These are phyloP conservation scores for Hormaphis cornu DNA, from an alignment of 1,140 invertebrate species.

Conservation along the genomic window DNA sequence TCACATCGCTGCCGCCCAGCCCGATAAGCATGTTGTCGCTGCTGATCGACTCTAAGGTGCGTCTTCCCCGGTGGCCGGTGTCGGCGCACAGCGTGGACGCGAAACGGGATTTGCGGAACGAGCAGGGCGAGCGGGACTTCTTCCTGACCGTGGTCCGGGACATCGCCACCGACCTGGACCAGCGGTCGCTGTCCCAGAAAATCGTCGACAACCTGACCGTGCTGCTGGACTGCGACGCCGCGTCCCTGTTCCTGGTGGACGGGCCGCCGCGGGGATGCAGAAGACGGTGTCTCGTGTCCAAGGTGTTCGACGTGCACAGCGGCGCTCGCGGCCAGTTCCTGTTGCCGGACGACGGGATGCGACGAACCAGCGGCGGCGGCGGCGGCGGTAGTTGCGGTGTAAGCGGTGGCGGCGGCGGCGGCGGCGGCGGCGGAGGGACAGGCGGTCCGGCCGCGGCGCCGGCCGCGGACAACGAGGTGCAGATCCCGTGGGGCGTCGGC, in stretches of 20 bases:
- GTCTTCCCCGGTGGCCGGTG: conserved; percentile 43
- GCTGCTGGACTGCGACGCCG: conserved; percentile 45
- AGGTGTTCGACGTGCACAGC: conserved; percentile 44
- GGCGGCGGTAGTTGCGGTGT: no score
- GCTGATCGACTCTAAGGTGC: conserved; percentile 46
- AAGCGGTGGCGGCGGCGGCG: no score
- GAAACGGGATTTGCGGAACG: conserved; percentile 44
- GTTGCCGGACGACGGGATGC: conserved; percentile 34
- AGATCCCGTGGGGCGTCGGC: conserved; percentile 50
- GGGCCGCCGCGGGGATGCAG: conserved; percentile 39
- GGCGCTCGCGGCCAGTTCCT: conserved; percentile 40
- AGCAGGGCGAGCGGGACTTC: conserved; percentile 44
- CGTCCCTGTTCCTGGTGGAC: conserved; percentile 46
- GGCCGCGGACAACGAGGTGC: conserved; percentile 41
- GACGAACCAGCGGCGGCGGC: no score
- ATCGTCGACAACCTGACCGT: conserved; percentile 45
- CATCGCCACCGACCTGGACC: conserved; percentile 46
- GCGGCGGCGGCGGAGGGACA: background rate
- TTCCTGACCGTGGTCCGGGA: conserved; percentile 46
- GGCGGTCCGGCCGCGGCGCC: conserved; percentile 6
- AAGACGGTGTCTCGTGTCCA: conserved; percentile 44
- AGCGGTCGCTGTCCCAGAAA: conserved; percentile 44
- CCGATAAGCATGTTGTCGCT: conserved; percentile 46
- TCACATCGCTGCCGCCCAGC: conserved; percentile 46
- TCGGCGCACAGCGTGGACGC: conserved; percentile 40